Percentiles rank a stretch among this genome's conserved stretches.
phyloP scores from a whole-genome alignment of 1,140 invertebrate species.

The Euborellia annulipes region DNA sequence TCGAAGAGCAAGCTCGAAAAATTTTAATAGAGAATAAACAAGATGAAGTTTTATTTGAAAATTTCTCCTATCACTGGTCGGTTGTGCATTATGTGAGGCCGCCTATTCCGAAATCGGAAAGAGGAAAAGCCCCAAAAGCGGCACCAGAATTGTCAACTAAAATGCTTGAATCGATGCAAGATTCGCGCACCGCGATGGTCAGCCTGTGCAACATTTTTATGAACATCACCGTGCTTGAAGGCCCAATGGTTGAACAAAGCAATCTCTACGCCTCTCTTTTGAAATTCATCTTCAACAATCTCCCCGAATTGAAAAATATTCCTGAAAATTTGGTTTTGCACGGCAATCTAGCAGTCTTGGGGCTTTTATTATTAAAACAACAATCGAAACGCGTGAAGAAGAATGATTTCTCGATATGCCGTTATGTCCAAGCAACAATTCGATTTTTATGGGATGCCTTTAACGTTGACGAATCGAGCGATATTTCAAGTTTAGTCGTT shows the following conservation, averaged over 20 bases:
- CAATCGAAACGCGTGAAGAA: constrained; percentile 64
- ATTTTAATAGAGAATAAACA: constrained; percentile 63
- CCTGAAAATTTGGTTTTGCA: constrained; percentile 68
- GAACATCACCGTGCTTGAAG: constrained; percentile 78
- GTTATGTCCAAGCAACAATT: constrained; percentile 74
- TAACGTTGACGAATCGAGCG: constrained; percentile 69
- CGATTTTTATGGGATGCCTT: constrained; percentile 86
- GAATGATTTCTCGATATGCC: constrained; percentile 71
- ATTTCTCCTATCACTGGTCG: constrained; percentile 67
- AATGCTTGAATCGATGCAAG: constrained; percentile 61
- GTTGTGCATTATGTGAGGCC: constrained; percentile 75
- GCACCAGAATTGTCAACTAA: constrained; percentile 54
- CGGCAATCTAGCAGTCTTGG: constrained; percentile 68
- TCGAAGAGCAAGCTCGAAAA: constrained; percentile 71
- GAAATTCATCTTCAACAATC: constrained; percentile 71
- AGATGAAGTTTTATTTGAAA: constrained; percentile 63
- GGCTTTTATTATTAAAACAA: constrained; percentile 67
- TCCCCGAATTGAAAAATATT: constrained; percentile 70
- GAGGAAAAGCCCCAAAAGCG: constrained; percentile 53
- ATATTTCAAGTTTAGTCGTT: constrained; percentile 61
- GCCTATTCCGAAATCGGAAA: constrained; percentile 56
- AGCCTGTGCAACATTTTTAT: constrained; percentile 82
- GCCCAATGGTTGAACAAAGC: constrained; percentile 60
- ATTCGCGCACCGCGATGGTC: constrained; percentile 64
- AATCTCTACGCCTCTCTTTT: constrained; percentile 58